Percentiles rank a stretch among this genome's conserved stretches.
phyloP scores from a whole-genome alignment of 2,888 invertebrate genomes.

The Capitulum mitella region DNA sequence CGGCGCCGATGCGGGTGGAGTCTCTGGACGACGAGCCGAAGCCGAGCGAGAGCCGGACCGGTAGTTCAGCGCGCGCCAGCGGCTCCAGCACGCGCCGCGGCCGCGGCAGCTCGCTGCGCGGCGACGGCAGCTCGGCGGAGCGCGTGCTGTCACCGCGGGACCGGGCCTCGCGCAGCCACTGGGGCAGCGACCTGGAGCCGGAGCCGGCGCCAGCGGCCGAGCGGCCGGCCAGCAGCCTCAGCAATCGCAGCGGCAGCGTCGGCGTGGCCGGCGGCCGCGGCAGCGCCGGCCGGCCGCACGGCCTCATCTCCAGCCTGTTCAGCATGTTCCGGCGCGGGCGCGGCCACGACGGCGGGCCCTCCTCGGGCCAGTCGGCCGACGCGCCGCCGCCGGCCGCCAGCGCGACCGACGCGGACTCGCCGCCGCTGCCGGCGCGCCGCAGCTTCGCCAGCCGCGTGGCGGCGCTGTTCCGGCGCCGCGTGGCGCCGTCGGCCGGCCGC shows the following conservation, averaged over 20 bases:
- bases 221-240: neutral
- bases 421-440: neutral
- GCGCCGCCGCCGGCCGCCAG: neutral
- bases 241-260: no score
- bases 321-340: neutral
- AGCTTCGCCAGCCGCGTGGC: neutral
- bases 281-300: neutral
- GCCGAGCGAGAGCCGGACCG: no score
- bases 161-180: neutral
- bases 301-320: neutral
- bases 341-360: neutral
- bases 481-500: neutral
- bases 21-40: neutral
- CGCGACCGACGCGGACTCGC: neutral
- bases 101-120: conserved; percentile 12
- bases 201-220: neutral
- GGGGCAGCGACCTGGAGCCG: neutral
- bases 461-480: neutral
- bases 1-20: no score
- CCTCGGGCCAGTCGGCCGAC: no score
- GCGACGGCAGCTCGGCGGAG: neutral
- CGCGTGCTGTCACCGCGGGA: neutral
- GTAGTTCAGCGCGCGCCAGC: neutral
- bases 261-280: no score
- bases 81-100: neutral